Evolutionary conservation across 2,888 invertebrate genomes (phyloP).

Genomic region (Rhodophaea formosa): DNA sequence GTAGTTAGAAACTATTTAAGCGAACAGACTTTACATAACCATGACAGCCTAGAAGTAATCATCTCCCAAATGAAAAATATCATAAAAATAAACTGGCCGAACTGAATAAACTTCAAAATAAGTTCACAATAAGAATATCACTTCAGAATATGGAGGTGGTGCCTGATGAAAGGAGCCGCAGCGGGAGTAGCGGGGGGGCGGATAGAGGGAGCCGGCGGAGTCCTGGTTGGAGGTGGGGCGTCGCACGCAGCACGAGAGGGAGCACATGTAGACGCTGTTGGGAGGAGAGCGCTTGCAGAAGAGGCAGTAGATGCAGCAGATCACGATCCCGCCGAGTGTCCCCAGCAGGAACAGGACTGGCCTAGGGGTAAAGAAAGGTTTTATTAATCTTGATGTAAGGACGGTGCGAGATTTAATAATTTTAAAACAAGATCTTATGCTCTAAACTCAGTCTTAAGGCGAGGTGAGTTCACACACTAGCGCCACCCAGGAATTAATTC

Average conservation of each 20-base stretch:
- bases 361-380: constrained; percentile 54
- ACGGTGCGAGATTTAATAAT: background rate
- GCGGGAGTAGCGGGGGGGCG: constrained; percentile 91
- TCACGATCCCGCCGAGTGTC: constrained; percentile 84
- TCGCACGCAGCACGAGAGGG: constrained; percentile 67
- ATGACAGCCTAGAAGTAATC: constrained; percentile 22
- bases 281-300: constrained; percentile 51
- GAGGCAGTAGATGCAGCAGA: constrained; percentile 85
- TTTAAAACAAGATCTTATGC: too few relatives aligned
- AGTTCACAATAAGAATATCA: constrained; percentile 53
- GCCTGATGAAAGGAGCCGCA: constrained; percentile 91
- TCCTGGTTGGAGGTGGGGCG: constrained; percentile 85
- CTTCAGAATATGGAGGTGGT: constrained; percentile 93
- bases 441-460: too few relatives aligned
- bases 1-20: background rate
- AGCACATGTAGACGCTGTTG: constrained; percentile 53
- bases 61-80: constrained; percentile 19
- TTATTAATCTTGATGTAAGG: background rate
- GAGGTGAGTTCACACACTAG: too few relatives aligned
- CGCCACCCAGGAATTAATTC: too few relatives aligned
- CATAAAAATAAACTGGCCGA: constrained; percentile 37
- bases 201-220: constrained; percentile 90
- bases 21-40: constrained; percentile 13
- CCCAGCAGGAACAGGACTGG: constrained; percentile 85
- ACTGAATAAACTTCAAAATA: constrained; percentile 37